phyloP scores from a whole-genome alignment of 2,888 invertebrate species.

The Heliconius aoede region DNA sequence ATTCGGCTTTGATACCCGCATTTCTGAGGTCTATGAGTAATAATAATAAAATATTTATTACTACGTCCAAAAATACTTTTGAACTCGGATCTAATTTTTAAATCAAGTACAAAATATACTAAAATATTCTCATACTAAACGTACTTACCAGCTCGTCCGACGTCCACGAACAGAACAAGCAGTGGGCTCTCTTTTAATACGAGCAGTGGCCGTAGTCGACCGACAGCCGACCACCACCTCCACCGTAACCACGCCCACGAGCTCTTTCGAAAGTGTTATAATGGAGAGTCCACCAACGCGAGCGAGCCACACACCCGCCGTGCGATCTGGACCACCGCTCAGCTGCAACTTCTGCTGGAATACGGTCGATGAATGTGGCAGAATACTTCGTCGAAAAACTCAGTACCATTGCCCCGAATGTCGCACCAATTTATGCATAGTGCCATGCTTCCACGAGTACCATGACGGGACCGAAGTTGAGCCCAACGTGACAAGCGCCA shows the following conservation, averaged over 20 bases:
- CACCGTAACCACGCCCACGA: conserved; percentile 42
- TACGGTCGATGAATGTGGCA: conserved; percentile 91
- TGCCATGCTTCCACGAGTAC: conserved; percentile 94
- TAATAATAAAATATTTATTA: background rate
- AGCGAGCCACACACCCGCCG: conserved; percentile 92
- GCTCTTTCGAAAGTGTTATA: conserved; percentile 32
- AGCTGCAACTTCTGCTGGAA: conserved; percentile 97
- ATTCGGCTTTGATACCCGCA: background rate
- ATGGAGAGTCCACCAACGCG: conserved; percentile 61
- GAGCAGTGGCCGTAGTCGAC: conserved; percentile 60
- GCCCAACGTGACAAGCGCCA: conserved; percentile 55
- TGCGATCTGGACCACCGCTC: conserved; percentile 91
- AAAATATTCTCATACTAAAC: background rate
- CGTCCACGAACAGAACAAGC: conserved; percentile 55
- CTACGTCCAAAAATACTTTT: background rate
- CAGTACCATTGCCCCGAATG: conserved; percentile 96
- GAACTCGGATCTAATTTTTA: background rate
- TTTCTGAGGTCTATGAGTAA: too few relatives aligned
- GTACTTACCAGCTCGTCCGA: conserved; percentile 51
- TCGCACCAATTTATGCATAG: conserved; percentile 94
- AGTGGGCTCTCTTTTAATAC: conserved; percentile 61
- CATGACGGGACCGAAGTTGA: conserved; percentile 84
- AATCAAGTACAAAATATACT: too few relatives aligned
- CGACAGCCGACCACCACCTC: conserved; percentile 55
- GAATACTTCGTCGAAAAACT: conserved; percentile 92